phyloP scores from a whole-genome alignment of 2,888 invertebrate species.

The Micropterix aruncella region DNA sequence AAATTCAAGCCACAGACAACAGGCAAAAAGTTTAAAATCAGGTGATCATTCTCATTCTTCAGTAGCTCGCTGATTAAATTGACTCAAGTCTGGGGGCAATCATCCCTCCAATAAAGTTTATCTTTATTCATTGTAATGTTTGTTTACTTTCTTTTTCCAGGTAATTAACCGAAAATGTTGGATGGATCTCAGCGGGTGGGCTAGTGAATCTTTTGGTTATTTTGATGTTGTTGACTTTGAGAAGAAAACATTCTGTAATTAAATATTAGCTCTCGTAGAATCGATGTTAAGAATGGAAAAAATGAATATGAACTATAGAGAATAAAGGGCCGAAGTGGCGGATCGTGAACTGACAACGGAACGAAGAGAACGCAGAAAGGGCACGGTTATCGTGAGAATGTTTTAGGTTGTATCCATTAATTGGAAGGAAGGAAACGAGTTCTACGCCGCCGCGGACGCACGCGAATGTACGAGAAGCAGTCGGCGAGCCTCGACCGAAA shows the following conservation, averaged over 20 bases:
- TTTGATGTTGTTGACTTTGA: not conserved
- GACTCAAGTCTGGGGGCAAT: no score
- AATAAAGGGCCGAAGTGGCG: not conserved
- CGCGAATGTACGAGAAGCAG: no score
- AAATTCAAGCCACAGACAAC: no score
- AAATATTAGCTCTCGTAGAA: not conserved
- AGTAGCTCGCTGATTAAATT: no score
- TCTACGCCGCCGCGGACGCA: not conserved
- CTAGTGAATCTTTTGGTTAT: constrained; percentile 4
- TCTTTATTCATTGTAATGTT: no score
- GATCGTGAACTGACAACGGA: not conserved
- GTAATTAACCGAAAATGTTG: constrained; percentile 10
- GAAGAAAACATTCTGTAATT: not conserved
- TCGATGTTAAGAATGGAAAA: not conserved
- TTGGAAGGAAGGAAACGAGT: not conserved
- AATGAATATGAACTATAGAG: not conserved
- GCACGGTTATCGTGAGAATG: not conserved
- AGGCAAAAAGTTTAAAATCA: no score
- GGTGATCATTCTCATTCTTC: no score
- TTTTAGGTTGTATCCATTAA: not conserved
- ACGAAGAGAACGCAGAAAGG: not conserved
- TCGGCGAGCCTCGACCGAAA: not conserved
- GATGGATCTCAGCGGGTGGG: constrained; percentile 7
- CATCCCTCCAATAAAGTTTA: no score
- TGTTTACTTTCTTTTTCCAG: constrained; percentile 8